A percentile compares a stretch with the other conserved stretches of the same genome.
Evolutionary conservation across 2,797 vertebrate species (phyloP).

Genomic region (Semaprochilodus insignis): DNA sequence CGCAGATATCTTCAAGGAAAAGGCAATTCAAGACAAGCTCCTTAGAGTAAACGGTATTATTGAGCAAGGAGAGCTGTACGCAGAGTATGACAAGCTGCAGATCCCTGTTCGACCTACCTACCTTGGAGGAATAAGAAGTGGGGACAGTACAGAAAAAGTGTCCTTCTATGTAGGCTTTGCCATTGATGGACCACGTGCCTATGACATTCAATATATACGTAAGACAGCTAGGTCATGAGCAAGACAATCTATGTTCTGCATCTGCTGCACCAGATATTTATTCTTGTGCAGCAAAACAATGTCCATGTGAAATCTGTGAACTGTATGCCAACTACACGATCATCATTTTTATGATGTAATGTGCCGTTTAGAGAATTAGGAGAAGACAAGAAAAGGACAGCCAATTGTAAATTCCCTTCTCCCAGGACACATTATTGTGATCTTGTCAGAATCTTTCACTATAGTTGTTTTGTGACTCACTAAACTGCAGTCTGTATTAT

Average conservation of each 20-base stretch:
- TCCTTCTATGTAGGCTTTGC: conserved; percentile 80
- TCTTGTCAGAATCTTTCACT: too few species aligned
- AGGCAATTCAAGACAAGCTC: conserved; percentile 66
- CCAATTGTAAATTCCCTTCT: too few species aligned
- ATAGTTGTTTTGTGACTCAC: too few species aligned
- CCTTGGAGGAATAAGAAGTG: conserved; percentile 69
- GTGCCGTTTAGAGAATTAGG: neutral
- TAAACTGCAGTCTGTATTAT: too few species aligned
- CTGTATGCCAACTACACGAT: neutral
- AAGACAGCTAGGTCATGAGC: conserved; percentile 71
- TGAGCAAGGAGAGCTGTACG: conserved; percentile 64
- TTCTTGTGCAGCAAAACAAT: neutral
- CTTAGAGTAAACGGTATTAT: conserved; percentile 69
- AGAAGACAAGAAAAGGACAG: too few species aligned
- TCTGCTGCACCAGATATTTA: neutral
- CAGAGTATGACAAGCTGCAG: conserved; percentile 69
- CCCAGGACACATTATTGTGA: too few species aligned
- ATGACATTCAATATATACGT: conserved; percentile 64
- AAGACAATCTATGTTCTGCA: conserved; percentile 62
- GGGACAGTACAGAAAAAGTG: conserved; percentile 72
- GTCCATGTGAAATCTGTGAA: neutral
- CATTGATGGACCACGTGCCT: conserved; percentile 74
- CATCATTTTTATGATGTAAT: neutral
- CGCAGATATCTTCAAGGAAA: conserved; percentile 72
- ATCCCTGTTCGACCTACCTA: conserved; percentile 69